Evolutionary conservation across 1,140 invertebrate genomes (phyloP).

Genomic region (Watersipora subatra): DNA sequence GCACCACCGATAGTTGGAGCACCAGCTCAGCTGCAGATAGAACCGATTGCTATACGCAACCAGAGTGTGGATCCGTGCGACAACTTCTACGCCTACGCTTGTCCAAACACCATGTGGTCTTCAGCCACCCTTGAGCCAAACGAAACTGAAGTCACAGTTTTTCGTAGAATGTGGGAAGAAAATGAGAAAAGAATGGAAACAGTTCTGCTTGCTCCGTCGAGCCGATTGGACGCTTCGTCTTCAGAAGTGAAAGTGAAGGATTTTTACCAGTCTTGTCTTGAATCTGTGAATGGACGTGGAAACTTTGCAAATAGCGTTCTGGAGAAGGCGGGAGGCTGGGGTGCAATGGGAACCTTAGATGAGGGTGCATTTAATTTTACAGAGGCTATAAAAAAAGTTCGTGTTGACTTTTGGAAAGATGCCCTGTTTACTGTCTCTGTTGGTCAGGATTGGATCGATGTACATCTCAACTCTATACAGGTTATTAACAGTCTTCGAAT

Average conservation of each 20-base stretch:
- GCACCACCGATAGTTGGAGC: too few species aligned
- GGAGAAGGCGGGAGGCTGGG: slow-evolving; percentile 23
- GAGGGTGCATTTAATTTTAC: slow-evolving; percentile 18
- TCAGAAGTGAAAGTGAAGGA: slow-evolving; percentile 29
- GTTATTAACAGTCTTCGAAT: too few species aligned
- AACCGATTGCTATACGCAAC: too few species aligned
- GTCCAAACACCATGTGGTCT: not conserved
- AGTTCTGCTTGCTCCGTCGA: slow-evolving; percentile 16
- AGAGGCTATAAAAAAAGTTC: slow-evolving; percentile 18
- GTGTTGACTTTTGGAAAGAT: slow-evolving; percentile 26
- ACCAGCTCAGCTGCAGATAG: too few species aligned
- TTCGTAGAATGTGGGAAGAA: slow-evolving; percentile 18
- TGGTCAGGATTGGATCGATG: slow-evolving; percentile 15
- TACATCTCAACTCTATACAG: too few species aligned
- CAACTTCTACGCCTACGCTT: not conserved
- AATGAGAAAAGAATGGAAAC: slow-evolving; percentile 21
- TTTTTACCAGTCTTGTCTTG: slow-evolving; percentile 24
- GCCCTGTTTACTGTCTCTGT: slow-evolving; percentile 21
- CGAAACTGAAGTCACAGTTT: slow-evolving; percentile 10
- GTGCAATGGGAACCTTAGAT: slow-evolving; percentile 19
- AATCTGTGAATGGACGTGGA: slow-evolving; percentile 17
- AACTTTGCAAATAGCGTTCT: slow-evolving; percentile 24
- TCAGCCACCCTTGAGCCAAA: not conserved
- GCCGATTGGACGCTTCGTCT: slow-evolving; percentile 12
- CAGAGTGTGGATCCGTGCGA: not conserved